Conservation (phyloP, 2,888 invertebrate species). For the Vesta saturnalis region DNA sequence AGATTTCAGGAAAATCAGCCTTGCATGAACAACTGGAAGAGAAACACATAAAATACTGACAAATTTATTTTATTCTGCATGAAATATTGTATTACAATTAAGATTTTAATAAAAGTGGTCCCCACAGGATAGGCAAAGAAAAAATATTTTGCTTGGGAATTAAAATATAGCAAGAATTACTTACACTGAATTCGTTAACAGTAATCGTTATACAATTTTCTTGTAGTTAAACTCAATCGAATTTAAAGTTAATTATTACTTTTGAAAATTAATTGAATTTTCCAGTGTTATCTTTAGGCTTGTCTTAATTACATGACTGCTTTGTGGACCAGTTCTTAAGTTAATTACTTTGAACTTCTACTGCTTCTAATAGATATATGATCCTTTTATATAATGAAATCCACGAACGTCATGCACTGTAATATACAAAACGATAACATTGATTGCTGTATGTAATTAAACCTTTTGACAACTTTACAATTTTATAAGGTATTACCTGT, state of each 20-base stretch:
- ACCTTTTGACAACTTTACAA: conserved; percentile 20
- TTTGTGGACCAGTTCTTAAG: conserved; percentile 1
- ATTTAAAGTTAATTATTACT: neutral
- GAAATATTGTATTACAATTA: no score
- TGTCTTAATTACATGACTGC: neutral
- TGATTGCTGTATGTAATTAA: neutral
- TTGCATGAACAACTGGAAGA: conserved; percentile 11
- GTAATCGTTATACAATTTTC: neutral
- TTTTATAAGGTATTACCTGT: no score
- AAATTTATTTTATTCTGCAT: no score
- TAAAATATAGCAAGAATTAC: neutral
- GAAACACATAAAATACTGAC: neutral
- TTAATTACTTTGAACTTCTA: neutral
- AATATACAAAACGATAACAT: neutral
- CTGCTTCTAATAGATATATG: neutral
- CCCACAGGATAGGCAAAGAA: no score
- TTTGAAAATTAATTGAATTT: conserved; percentile 1
- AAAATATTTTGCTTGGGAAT: no score
- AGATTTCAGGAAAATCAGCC: conserved; percentile 28
- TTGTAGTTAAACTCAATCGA: neutral
- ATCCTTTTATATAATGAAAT: neutral
- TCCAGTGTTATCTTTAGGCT: neutral
- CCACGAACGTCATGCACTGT: neutral
- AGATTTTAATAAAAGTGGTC: no score
- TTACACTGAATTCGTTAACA: neutral